A percentile compares a stretch with the other conserved stretches of the same genome.
Evolutionary conservation across 1,140 invertebrate species (phyloP).

Genomic region (Andrena cerasifolii): DNA sequence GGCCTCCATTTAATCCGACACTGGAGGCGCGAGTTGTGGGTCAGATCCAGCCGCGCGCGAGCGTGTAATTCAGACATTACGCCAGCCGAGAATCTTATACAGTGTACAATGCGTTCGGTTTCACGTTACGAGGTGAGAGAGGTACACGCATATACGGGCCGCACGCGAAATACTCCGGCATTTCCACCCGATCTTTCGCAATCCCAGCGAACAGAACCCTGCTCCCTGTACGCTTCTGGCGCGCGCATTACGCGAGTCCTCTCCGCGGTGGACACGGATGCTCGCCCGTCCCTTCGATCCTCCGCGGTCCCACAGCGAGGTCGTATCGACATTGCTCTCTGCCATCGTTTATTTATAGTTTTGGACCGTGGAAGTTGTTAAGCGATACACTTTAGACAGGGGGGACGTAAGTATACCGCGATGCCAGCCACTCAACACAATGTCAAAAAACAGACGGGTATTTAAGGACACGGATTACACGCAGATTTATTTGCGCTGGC

Average conservation of each 20-base stretch:
- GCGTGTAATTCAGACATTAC: conserved; percentile 68
- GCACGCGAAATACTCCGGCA: conserved; percentile 1
- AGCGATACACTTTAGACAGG: not conserved
- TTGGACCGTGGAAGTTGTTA: not conserved
- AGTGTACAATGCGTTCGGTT: conserved; percentile 64
- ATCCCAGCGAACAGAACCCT: conserved; percentile 2
- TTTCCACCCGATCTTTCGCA: conserved; percentile 34
- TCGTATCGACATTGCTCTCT: not conserved
- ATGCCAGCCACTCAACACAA: not conserved
- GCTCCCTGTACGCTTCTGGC: conserved; percentile 2
- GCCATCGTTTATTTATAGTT: conserved; percentile 14
- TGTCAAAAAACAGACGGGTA: conserved; percentile 7
- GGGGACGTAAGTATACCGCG: too few relatives aligned
- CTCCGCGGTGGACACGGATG: too few relatives aligned
- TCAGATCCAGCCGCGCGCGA: conserved; percentile 53
- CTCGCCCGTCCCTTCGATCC: not conserved
- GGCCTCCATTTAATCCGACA: conserved; percentile 2
- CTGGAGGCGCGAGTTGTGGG: conserved; percentile 19
- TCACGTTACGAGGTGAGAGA: conserved; percentile 67
- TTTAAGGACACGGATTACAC: not conserved
- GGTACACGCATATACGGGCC: conserved; percentile 23
- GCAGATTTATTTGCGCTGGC: not conserved
- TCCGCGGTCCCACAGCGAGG: not conserved
- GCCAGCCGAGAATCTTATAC: conserved; percentile 52
- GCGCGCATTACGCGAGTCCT: not conserved